A percentile compares a stretch with the other conserved stretches of the same genome.
phyloP scores from a whole-genome alignment of 2,797 vertebrate genomes.

The Adelosebastes latens region DNA sequence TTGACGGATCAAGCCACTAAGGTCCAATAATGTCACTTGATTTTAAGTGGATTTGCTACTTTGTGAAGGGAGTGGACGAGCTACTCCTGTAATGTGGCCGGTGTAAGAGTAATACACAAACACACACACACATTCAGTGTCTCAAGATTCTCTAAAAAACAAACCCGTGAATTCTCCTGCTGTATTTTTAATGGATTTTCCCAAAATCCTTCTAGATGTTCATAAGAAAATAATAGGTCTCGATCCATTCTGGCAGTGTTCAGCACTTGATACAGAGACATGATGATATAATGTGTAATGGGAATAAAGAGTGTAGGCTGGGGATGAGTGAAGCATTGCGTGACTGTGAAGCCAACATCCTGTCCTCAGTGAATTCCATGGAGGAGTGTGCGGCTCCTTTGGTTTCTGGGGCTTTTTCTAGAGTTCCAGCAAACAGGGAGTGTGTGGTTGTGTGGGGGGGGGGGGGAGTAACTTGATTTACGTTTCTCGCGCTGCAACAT shows the following conservation, averaged over 20 bases:
- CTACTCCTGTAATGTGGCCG: not conserved
- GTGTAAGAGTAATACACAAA: not conserved
- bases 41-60: not conserved
- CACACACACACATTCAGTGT: not conserved
- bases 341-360: slow-evolving; percentile 80
- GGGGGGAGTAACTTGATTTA: slow-evolving; percentile 60
- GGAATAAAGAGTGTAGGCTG: slow-evolving; percentile 57
- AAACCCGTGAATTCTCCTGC: not conserved
- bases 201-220: not conserved
- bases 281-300: slow-evolving; percentile 55
- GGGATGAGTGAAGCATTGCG: slow-evolving; percentile 72
- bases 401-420: slow-evolving; percentile 77
- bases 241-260: slow-evolving; percentile 22
- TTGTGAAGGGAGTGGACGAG: not conserved
- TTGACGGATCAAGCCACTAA: not conserved
- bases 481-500: slow-evolving; percentile 53
- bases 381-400: slow-evolving; percentile 76
- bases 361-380: slow-evolving; percentile 81
- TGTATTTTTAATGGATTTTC: not conserved
- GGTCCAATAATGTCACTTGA: not conserved
- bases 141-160: not conserved
- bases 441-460: not conserved
- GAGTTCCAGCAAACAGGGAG: slow-evolving; percentile 54
- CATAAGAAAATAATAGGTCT: not conserved
- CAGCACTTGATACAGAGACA: slow-evolving; percentile 43